Percentiles rank a stretch among this genome's conserved stretches.
Conservation (phyloP, 2,888 invertebrate species). For the Mystacides longicornis region DNA sequence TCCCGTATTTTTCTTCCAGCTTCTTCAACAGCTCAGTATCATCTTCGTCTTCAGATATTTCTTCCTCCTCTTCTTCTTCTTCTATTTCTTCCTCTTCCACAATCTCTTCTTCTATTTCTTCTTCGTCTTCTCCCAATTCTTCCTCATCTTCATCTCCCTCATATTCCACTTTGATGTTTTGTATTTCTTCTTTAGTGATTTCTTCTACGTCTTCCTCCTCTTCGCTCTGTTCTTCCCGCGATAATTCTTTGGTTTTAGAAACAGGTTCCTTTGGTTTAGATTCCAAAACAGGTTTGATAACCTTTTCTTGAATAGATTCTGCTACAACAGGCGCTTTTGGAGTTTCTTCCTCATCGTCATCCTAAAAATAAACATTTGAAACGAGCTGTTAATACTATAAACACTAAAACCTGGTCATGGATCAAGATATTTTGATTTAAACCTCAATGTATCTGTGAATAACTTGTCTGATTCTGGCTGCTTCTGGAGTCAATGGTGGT, state of each 20-base stretch:
- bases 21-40: constrained; percentile 62
- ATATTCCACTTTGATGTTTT: constrained; percentile 10
- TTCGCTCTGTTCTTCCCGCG: constrained; percentile 26
- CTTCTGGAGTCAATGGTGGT: neutral
- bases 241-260: too few relatives aligned
- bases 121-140: constrained; percentile 35
- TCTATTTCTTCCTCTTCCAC: constrained; percentile 39
- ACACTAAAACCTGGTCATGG: neutral
- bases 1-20: constrained; percentile 67
- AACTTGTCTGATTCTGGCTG: constrained; percentile 8
- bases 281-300: constrained; percentile 25
- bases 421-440: neutral
- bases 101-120: constrained; percentile 35
- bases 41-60: constrained; percentile 59
- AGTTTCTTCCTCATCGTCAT: constrained; percentile 29
- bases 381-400: neutral
- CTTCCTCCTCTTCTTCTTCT: constrained; percentile 44
- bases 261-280: neutral
- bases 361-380: constrained; percentile 14
- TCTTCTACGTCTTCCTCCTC: constrained; percentile 43
- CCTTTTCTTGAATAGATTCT: constrained; percentile 24
- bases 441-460: constrained; percentile 21
- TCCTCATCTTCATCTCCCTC: constrained; percentile 21
- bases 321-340: constrained; percentile 16
- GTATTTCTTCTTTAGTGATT: constrained; percentile 36